phyloP scores from a whole-genome alignment of 1,140 invertebrate genomes.

The Geopemphigus sp. region DNA sequence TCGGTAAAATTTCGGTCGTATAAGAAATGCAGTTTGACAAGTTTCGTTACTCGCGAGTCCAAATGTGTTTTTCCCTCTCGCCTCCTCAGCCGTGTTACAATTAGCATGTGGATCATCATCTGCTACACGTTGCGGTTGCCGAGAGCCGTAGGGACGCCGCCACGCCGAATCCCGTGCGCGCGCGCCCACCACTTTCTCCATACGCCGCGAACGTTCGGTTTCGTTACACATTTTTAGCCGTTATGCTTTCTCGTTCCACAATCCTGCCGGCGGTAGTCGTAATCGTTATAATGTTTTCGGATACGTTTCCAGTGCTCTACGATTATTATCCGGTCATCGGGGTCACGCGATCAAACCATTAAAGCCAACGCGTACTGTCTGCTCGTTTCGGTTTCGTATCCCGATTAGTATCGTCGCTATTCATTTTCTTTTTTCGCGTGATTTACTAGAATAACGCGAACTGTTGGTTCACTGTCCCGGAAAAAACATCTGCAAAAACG shows the following conservation, averaged over 20 bases:
- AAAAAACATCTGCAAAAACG: neutral
- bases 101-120: slow-evolving; percentile 37
- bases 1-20: slow-evolving; percentile 29
- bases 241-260: slow-evolving; percentile 42
- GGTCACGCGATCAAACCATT: slow-evolving; percentile 18
- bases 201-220: slow-evolving; percentile 15
- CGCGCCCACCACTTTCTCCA: slow-evolving; percentile 43
- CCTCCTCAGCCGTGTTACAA: slow-evolving; percentile 4
- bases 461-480: neutral
- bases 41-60: neutral
- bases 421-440: neutral
- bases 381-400: neutral
- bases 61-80: neutral
- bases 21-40: slow-evolving; percentile 38
- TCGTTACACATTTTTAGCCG: slow-evolving; percentile 33
- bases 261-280: neutral
- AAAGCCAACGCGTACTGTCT: neutral
- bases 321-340: slow-evolving; percentile 24
- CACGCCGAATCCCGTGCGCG: neutral
- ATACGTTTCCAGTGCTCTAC: slow-evolving; percentile 18
- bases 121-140: neutral
- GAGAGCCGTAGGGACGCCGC: slow-evolving; percentile 30
- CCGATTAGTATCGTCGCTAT: slow-evolving; percentile 9
- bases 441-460: neutral
- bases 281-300: slow-evolving; percentile 18